Evolutionary conservation across 2,797 vertebrate species (phyloP), one percentile per base, ranked within the genome.

Genomic region (Catharus ustulatus): DNA sequence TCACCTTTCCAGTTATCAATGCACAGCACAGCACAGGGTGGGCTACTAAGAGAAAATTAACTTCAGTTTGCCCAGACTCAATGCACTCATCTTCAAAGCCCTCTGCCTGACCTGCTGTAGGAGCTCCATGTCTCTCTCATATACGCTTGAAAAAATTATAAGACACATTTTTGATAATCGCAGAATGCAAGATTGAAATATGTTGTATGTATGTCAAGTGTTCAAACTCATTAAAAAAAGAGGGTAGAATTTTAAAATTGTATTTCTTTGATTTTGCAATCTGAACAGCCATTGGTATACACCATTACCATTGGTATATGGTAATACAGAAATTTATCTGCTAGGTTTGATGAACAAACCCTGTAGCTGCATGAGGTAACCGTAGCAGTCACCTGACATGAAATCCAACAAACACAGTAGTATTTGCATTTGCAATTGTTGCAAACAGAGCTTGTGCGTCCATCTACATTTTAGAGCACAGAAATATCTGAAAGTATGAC

Each of bases 71-170:
- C 24, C 12, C 52, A 42, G 26, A 46, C 5, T 10, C 0, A 0
- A 27, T 9, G 11, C 3, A 26, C 13, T 34, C 24, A 42, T 13
- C 29, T 34, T 46, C 5, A 4, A 40, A 59, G 30, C 17, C 12
- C 21, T 46, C n/a, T 1, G 0, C 46, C 27, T 54, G 30, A 54
- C 12, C 30, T 0, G 0, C 24, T 30, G 34, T 10, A 19, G 40
- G 30, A 67, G 18, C 46, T 54, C 18, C 48, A 11, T 23, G 30
- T 32, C 40, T 61, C 9, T 51, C 46, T 40, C 3, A 1, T 11
- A 16, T 54, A 5, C 2, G 3, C 27, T 52, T 49, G 24, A 67
- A 84, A 84, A 30, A 55, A 26, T 12, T 3, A 8, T 26, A 55
- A 23, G 2, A 18, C 2, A 57, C 32, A 45, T 19, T 66, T 72